A percentile compares a stretch with the other conserved stretches of the same genome.
These are phyloP conservation scores for Nymphalis polychloros DNA, from an alignment of 2,888 invertebrate genomes.

Conservation along the genomic window DNA sequence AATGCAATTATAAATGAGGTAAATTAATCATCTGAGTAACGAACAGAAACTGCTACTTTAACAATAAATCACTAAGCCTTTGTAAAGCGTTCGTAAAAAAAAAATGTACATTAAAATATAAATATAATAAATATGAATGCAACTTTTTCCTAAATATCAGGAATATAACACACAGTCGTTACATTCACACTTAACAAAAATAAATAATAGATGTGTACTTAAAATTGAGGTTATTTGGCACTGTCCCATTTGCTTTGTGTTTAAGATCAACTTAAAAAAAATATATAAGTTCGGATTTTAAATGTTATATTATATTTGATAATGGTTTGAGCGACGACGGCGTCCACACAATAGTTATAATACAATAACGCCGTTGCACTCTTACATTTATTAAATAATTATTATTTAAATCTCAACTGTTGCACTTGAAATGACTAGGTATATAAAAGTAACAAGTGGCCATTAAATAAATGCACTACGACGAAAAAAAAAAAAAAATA, in stretches of 20 bases:
- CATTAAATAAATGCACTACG: conserved; percentile 72
- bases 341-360: conserved; percentile 67
- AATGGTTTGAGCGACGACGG: conserved; percentile 42
- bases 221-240: conserved; percentile 80
- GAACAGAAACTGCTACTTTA: conserved; percentile 41
- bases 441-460: conserved; percentile 77
- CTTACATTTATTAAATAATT: conserved; percentile 61
- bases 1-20: conserved; percentile 41
- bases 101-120: conserved; percentile 75
- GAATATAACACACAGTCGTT: conserved; percentile 79
- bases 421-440: conserved; percentile 82
- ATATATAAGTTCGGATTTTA: conserved; percentile 47
- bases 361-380: conserved; percentile 60
- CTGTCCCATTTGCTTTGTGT: conserved; percentile 66
- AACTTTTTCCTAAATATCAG: conserved; percentile 82
- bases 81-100: conserved; percentile 67
- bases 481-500: conserved; percentile 48
- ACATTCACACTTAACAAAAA: conserved; percentile 77
- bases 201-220: conserved; percentile 70
- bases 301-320: conserved; percentile 11
- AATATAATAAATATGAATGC: conserved; percentile 81
- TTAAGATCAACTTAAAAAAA: conserved; percentile 42
- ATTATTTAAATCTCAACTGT: conserved; percentile 76
- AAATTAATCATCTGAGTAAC: conserved; percentile 33
- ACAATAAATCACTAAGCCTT: conserved; percentile 75